Conservation (phyloP, 2,888 invertebrate genomes). For the Nephrotoma guestfalica region DNA sequence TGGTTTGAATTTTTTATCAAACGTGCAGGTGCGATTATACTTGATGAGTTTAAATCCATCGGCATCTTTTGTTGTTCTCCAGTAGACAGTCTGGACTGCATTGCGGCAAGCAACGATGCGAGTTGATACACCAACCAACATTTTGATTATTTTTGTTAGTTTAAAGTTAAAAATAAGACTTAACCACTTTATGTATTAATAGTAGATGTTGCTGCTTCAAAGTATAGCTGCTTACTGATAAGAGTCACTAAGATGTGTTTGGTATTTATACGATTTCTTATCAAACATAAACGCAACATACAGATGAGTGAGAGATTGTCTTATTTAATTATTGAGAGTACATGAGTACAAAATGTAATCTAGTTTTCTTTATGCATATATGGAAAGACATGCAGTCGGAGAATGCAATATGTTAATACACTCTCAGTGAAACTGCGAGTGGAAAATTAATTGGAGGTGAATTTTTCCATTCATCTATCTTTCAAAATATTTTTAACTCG, state of each 20-base stretch:
- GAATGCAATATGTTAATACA: not conserved
- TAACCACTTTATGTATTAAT: not conserved
- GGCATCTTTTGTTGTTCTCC: slow-evolving; percentile 42
- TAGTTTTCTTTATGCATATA: not conserved
- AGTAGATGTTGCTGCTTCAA: not conserved
- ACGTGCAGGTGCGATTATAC: slow-evolving; percentile 42
- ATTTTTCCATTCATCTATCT: not conserved
- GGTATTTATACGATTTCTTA: not conserved
- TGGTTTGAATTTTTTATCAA: slow-evolving; percentile 34
- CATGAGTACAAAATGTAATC: not conserved
- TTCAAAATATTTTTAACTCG: not conserved
- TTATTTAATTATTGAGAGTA: not conserved
- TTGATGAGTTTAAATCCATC: slow-evolving; percentile 34
- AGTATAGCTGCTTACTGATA: not conserved
- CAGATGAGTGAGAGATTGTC: not conserved
- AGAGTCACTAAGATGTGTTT: not conserved
- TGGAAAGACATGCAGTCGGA: not conserved
- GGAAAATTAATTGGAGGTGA: not conserved
- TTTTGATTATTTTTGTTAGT: slow-evolving; percentile 23
- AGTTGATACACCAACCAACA: slow-evolving; percentile 52
- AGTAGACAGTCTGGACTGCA: slow-evolving; percentile 62
- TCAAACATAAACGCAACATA: not conserved
- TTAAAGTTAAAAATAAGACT: not conserved
- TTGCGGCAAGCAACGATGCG: slow-evolving; percentile 58
- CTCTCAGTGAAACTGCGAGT: not conserved